phyloP scores from a whole-genome alignment of 1,140 invertebrate species.

The Drosophila tropicalis region DNA sequence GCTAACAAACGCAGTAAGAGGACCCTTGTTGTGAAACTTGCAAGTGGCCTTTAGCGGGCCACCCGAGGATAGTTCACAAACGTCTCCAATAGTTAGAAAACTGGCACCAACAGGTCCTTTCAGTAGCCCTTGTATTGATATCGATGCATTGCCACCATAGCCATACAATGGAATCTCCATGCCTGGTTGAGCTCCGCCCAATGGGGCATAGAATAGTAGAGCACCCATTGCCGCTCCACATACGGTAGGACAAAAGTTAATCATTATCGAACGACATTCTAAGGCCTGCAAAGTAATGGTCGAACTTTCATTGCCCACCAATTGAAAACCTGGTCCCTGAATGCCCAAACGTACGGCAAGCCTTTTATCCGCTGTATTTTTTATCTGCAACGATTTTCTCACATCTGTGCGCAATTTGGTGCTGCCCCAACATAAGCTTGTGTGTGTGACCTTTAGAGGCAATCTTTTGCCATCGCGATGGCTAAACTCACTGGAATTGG shows the following conservation, averaged over 20 bases:
- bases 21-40: conserved; percentile 77
- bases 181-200: conserved; percentile 47
- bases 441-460: conserved; percentile 75
- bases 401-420: conserved; percentile 72
- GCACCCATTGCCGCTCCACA: conserved; percentile 72
- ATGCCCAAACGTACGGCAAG: conserved; percentile 70
- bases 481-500: conserved; percentile 82
- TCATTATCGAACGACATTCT: conserved; percentile 72
- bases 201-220: conserved; percentile 65
- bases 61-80: conserved; percentile 60
- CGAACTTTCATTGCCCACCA: conserved; percentile 56
- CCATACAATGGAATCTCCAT: conserved; percentile 65
- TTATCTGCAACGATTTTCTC: conserved; percentile 74
- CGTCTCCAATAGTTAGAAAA: conserved; percentile 74
- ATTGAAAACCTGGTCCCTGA: conserved; percentile 76
- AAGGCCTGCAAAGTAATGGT: conserved; percentile 70
- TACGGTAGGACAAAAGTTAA: conserved; percentile 79
- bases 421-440: conserved; percentile 78
- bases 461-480: conserved; percentile 76
- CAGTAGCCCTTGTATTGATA: conserved; percentile 61
- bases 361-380: conserved; percentile 73
- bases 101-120: conserved; percentile 74
- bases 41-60: conserved; percentile 62
- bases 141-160: conserved; percentile 74
- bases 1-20: conserved; percentile 68